Evolutionary conservation across 2,888 invertebrate genomes (phyloP), one percentile per base, ranked within the genome.

Genomic region (Cepaea hortensis): DNA sequence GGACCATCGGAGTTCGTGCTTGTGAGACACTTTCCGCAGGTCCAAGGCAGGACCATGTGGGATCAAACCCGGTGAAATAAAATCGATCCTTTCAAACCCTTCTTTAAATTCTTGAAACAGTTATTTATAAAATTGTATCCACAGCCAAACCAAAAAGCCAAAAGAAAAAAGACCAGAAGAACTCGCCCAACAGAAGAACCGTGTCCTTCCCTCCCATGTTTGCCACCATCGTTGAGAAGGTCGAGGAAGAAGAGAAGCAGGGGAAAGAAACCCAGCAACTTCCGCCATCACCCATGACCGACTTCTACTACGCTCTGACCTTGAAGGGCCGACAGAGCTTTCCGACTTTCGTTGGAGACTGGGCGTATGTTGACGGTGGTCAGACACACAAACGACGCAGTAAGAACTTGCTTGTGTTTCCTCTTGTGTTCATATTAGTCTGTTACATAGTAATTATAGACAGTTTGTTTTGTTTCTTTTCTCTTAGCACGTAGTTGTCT

Each of bases 221-320:
- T 88, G 90, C 90, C 50, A 90, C 90, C 48, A 90, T 90, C 75
- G 89, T 90, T 23, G 90, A 90, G 87, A 90, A 90, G 77, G 89
- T 90, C 48, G 90, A 89, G 75, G 90, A 97, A 95, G 97, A 96
- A 89, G 96, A 95, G 89, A 92, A 93, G 89, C 90, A 90, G 20
- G 91, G 90, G 84, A 85, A 88, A 68, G 90, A 90, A 72, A 70
- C 91, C 81, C 86, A 90, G 85, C 76, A 46, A n/a, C 87, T 87
- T n/a, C 90, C 89, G 13, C 91, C 91, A 35, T 93, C 93, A 2
- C 93, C 93, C 50, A 87, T 93, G 79, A 91, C 92, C 11, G 90
- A 91, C 13, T 87, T 92, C 23, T 93, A 93, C 87, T 90, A 91
- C 84, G 91, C 89, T 72, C 89, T 90, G 83, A 91, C 90, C 77